Conservation (phyloP, 2,888 invertebrate species). For the Drosophila siamana region DNA sequence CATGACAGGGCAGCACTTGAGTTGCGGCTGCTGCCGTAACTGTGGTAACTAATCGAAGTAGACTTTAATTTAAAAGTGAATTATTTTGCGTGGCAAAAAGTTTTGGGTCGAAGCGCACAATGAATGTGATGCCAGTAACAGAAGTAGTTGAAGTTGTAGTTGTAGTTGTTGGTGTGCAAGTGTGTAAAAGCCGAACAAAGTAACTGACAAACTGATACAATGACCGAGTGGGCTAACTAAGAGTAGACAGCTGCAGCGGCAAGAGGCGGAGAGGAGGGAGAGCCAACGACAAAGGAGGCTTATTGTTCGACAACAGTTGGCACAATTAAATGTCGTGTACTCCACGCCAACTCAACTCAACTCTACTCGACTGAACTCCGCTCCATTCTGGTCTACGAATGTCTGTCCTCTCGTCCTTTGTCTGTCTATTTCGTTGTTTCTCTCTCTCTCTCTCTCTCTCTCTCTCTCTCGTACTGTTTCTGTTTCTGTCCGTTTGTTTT, state of each 20-base stretch:
- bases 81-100: slow-evolving; percentile 45
- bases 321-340: slow-evolving; percentile 71
- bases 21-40: slow-evolving; percentile 20
- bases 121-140: slow-evolving; percentile 15
- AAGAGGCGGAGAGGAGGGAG: no score
- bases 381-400: slow-evolving; percentile 6
- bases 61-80: slow-evolving; percentile 58
- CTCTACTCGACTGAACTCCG: slow-evolving; percentile 35
- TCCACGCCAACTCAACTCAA: slow-evolving; percentile 36
- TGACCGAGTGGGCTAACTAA: slow-evolving; percentile 59
- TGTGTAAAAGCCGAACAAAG: slow-evolving; percentile 27
- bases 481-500: slow-evolving; percentile 22
- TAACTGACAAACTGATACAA: slow-evolving; percentile 61
- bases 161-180: neutral
- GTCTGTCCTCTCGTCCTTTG: slow-evolving; percentile 17
- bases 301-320: slow-evolving; percentile 69
- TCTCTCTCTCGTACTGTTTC: slow-evolving; percentile 7
- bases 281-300: slow-evolving; percentile 26
- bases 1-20: slow-evolving; percentile 1
- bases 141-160: neutral
- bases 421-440: slow-evolving; percentile 15
- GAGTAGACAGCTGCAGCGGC: slow-evolving; percentile 4
- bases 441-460: slow-evolving; percentile 15
- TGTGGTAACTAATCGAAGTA: slow-evolving; percentile 44
- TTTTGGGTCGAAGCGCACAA: slow-evolving; percentile 10